Evolutionary conservation across 2,113 vertebrate species (phyloP).

Genomic region (Seriola quinqueradiata): DNA sequence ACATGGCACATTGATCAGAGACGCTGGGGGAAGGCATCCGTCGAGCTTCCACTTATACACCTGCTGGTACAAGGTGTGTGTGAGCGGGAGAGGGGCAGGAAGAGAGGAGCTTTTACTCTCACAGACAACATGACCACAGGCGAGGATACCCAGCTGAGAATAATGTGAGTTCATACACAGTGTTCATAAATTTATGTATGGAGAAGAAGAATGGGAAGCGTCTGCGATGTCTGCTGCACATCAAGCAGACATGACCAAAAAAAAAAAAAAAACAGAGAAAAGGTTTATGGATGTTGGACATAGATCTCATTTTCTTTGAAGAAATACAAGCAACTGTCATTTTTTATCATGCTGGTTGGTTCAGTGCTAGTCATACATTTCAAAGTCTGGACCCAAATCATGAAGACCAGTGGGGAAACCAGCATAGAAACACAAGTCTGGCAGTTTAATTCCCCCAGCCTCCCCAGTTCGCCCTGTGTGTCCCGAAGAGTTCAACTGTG

Average conservation of each 20-base stretch:
- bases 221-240: slow-evolving; percentile 24
- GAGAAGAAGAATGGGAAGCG: slow-evolving; percentile 14
- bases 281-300: slow-evolving; percentile 22
- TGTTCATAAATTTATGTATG: slow-evolving; percentile 66
- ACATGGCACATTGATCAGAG: slow-evolving; percentile 26
- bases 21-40: slow-evolving; percentile 2
- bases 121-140: slow-evolving; percentile 31
- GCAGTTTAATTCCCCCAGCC: not conserved
- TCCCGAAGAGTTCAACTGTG: not conserved
- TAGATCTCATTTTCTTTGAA: slow-evolving; percentile 36
- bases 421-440: slow-evolving; percentile 6
- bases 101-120: slow-evolving; percentile 36
- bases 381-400: slow-evolving; percentile 28
- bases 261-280: not conserved
- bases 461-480: not conserved
- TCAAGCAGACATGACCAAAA: slow-evolving; percentile 18
- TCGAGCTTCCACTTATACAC: slow-evolving; percentile 53
- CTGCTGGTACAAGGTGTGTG: slow-evolving; percentile 65
- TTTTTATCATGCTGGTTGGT: slow-evolving; percentile 18
- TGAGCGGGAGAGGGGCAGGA: slow-evolving; percentile 26
- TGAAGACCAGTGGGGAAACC: slow-evolving; percentile 10
- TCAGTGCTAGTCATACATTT: slow-evolving; percentile 26
- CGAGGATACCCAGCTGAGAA: slow-evolving; percentile 43
- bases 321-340: slow-evolving; percentile 22
- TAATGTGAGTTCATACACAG: slow-evolving; percentile 26